Evolutionary conservation across 1,140 invertebrate genomes (phyloP).

Genomic region (Oncopodura yosiiana): DNA sequence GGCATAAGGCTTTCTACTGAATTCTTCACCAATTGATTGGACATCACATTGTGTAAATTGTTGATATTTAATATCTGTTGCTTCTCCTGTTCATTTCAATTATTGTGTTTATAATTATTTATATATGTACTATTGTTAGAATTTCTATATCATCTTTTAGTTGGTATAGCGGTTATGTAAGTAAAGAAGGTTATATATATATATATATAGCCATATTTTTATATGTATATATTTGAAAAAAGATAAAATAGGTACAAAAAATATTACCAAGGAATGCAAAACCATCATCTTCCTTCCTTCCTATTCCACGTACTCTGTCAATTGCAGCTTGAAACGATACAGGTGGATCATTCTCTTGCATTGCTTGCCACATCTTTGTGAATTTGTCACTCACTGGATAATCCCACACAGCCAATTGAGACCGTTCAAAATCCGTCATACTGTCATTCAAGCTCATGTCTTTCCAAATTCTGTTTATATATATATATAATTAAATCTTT

Average conservation of each 20-base stretch:
- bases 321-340: conserved; percentile 65
- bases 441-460: conserved; percentile 93
- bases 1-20: conserved; percentile 91
- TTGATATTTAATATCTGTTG: conserved; percentile 81
- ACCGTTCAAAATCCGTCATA: conserved; percentile 72
- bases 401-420: conserved; percentile 94
- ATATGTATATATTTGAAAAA: too few species aligned
- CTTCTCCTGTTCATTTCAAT: conserved; percentile 55
- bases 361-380: conserved; percentile 96
- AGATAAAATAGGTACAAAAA: too few species aligned
- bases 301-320: conserved; percentile 58
- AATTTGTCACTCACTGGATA: conserved; percentile 97
- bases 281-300: conserved; percentile 52
- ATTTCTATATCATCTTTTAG: too few species aligned
- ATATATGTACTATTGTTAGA: too few species aligned
- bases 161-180: too few species aligned
- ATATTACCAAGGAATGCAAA: conserved; percentile 88
- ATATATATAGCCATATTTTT: too few species aligned
- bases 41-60: conserved; percentile 81
- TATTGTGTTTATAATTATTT: too few species aligned
- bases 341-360: conserved; percentile 80
- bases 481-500: conserved; percentile 9
- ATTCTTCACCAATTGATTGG: conserved; percentile 83
- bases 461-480: conserved; percentile 78
- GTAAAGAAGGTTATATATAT: too few species aligned